Percentiles rank a stretch among this genome's conserved stretches.
phyloP scores from a whole-genome alignment of 1,140 invertebrate species.

The Chelonus insularis region DNA sequence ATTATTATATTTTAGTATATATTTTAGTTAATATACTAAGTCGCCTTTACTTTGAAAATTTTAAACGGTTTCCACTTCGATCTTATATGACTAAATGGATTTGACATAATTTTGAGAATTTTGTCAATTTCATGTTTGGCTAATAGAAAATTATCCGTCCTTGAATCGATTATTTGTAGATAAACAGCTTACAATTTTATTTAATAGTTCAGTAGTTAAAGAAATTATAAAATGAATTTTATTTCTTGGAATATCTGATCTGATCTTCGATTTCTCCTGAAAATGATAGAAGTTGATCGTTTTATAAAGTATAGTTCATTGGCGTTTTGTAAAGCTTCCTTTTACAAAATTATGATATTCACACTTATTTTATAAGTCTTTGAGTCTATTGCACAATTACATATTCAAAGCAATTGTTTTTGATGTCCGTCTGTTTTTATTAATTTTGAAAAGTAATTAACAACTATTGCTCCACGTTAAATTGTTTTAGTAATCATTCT shows the following conservation, averaged over 20 bases:
- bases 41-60: too few species aligned
- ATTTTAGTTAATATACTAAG: too few species aligned
- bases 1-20: too few species aligned
- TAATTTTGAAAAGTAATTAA: too few species aligned
- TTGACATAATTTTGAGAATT: neutral
- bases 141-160: neutral
- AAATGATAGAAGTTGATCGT: neutral
- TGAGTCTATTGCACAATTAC: too few species aligned
- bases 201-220: neutral
- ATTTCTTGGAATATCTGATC: neutral
- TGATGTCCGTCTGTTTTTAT: too few species aligned
- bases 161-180: neutral
- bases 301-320: neutral
- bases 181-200: neutral
- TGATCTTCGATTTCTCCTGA: neutral
- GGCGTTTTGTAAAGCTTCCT: neutral
- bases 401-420: too few species aligned
- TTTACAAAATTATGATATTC: too few species aligned
- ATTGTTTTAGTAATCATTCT: too few species aligned
- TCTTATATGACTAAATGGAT: neutral
- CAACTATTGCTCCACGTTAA: too few species aligned
- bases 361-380: too few species aligned
- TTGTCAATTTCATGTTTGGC: neutral
- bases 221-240: constrained; percentile 1
- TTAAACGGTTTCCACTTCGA: neutral